Percentiles rank a stretch among this genome's conserved stretches.
phyloP scores from a whole-genome alignment of 37 sponge, comb jelly and placozoan species.

The Ephydatia muelleri region DNA sequence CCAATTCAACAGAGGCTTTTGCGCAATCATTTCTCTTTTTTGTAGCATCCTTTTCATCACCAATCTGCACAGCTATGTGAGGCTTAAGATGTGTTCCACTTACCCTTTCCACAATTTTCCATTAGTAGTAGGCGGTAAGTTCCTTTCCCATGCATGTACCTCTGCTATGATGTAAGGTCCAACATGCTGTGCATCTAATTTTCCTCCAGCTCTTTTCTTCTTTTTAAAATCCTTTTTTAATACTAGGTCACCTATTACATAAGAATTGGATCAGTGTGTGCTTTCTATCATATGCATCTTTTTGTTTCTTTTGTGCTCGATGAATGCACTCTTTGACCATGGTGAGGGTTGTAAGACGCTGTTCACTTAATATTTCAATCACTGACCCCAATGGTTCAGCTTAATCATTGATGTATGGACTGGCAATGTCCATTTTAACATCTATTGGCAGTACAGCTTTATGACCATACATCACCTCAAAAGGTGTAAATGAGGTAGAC shows the following conservation, averaged over 20 bases:
- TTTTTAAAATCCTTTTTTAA: conserved; percentile 64
- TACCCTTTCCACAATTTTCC: neutral
- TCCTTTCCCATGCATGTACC: neutral
- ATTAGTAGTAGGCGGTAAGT: neutral
- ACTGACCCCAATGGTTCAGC: neutral
- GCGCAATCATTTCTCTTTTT: neutral
- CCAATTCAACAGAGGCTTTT: neutral
- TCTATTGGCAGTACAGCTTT: conserved; percentile 67
- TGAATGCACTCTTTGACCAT: no score
- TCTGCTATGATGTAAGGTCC: conserved; percentile 17
- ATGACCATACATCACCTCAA: conserved; percentile 67
- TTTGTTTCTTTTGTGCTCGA: conserved; percentile 72
- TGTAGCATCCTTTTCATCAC: neutral
- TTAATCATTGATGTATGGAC: conserved; percentile 21
- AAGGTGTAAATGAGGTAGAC: conserved; percentile 69
- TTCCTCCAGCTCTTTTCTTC: conserved; percentile 69
- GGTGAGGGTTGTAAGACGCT: conserved; percentile 13
- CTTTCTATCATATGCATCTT: conserved; percentile 61
- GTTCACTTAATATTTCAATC: neutral
- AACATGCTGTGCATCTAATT: conserved; percentile 39
- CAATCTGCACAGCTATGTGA: neutral
- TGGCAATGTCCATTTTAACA: conserved; percentile 14
- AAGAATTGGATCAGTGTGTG: conserved; percentile 46
- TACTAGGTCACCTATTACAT: conserved; percentile 34
- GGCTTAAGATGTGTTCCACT: neutral